Evolutionary conservation across 2,888 invertebrate genomes (phyloP).

Genomic region (Quadriops clusia): DNA sequence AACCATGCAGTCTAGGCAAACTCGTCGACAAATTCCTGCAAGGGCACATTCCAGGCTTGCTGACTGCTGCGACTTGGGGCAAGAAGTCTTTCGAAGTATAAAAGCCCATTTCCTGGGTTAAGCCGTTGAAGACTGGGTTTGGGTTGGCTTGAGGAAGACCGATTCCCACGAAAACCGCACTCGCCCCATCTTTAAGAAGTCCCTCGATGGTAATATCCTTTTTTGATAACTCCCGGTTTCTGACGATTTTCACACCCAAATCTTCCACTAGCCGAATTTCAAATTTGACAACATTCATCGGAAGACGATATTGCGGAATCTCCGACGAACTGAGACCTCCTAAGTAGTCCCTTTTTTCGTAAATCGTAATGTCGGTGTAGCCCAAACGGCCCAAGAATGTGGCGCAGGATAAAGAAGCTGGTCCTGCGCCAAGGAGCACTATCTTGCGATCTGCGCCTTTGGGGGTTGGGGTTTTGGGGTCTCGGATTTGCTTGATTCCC

Average conservation of each 20-base stretch:
- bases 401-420: conserved; percentile 92
- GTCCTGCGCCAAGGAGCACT: conserved; percentile 87
- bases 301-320: conserved; percentile 94
- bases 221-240: conserved; percentile 56
- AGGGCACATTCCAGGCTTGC: conserved; percentile 80
- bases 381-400: conserved; percentile 91
- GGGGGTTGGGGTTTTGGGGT: conserved; percentile 52
- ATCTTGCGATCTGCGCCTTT: conserved; percentile 57
- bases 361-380: conserved; percentile 82
- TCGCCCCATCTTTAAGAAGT: conserved; percentile 54
- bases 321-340: conserved; percentile 89
- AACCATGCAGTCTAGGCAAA: conserved; percentile 68
- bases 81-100: conserved; percentile 91
- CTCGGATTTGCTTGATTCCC: conserved; percentile 78
- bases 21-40: conserved; percentile 46
- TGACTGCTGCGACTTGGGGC: conserved; percentile 75
- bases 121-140: conserved; percentile 61
- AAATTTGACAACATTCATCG: conserved; percentile 83
- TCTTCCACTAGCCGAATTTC: conserved; percentile 86
- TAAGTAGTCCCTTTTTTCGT: conserved; percentile 74
- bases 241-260: conserved; percentile 80
- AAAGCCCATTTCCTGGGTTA: conserved; percentile 75
- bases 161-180: conserved; percentile 74
- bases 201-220: conserved; percentile 65
- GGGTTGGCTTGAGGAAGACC: conserved; percentile 85